Conservation (phyloP, 2,888 invertebrate genomes). For the Cryptosula pallasiana region DNA sequence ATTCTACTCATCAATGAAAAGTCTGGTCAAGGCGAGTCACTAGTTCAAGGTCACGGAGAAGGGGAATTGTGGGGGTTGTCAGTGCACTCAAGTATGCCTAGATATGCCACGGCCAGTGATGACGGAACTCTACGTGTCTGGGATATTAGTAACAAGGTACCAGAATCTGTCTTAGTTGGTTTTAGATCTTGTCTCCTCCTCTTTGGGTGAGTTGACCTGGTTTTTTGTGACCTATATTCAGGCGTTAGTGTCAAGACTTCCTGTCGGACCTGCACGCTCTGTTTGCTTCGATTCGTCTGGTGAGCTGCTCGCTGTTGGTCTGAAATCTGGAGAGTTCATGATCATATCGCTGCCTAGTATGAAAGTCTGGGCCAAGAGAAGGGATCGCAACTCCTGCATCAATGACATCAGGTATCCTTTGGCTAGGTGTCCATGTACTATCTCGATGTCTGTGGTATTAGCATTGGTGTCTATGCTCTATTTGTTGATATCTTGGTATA, state of each 20-base stretch:
- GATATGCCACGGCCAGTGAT: conserved; percentile 49
- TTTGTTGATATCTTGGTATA: too few species aligned
- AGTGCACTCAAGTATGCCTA: conserved; percentile 42
- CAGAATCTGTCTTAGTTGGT: too few species aligned
- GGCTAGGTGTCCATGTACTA: too few species aligned
- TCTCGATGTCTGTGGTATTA: too few species aligned
- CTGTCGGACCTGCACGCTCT: conserved; percentile 44
- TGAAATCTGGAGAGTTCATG: conserved; percentile 50
- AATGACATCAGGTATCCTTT: conserved; percentile 49
- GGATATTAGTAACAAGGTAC: conserved; percentile 48
- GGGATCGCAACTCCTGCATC: conserved; percentile 47
- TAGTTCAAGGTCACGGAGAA: conserved; percentile 50
- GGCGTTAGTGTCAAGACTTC: conserved; percentile 41
- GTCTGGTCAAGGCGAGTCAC: conserved; percentile 37
- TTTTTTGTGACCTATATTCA: too few species aligned
- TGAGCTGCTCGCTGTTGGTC: conserved; percentile 48
- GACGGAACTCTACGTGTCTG: conserved; percentile 50
- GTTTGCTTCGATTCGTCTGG: conserved; percentile 47
- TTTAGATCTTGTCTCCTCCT: too few species aligned
- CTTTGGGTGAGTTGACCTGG: too few species aligned
- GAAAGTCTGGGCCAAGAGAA: conserved; percentile 42
- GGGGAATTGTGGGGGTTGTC: conserved; percentile 53
- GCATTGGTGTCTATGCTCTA: too few species aligned
- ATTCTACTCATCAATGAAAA: conserved; percentile 51
- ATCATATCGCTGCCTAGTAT: conserved; percentile 41